Conservation (phyloP, 2,113 vertebrate genomes). For the Leucopternis melanops region DNA sequence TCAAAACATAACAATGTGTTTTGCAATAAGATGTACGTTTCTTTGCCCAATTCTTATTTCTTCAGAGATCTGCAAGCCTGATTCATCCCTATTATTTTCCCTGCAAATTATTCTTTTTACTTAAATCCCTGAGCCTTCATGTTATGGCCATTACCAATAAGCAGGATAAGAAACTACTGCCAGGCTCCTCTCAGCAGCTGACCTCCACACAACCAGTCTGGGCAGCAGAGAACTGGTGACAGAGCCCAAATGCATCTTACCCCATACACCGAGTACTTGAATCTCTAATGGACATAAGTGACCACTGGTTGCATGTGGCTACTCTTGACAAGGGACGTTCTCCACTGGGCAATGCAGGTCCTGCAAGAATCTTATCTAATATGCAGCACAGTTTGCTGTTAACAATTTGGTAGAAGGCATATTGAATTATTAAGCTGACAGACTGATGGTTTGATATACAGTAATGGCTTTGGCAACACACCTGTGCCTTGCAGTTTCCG, state of each 20-base stretch:
- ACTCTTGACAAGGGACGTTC: background rate
- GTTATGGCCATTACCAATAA: background rate
- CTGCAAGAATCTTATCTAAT: background rate
- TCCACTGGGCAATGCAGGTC: background rate
- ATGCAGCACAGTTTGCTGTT: background rate
- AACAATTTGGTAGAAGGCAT: background rate
- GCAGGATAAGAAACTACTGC: background rate
- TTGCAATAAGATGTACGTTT: background rate
- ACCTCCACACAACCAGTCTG: background rate
- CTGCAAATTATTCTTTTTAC: background rate
- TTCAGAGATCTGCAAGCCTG: background rate
- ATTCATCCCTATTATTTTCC: background rate
- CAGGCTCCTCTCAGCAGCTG: background rate
- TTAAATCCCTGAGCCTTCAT: background rate
- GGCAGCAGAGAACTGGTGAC: background rate
- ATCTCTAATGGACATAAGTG: background rate
- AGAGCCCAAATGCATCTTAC: background rate
- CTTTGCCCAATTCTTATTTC: background rate
- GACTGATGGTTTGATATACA: background rate
- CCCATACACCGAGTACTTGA: background rate
- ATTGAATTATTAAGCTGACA: background rate
- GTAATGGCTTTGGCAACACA: background rate
- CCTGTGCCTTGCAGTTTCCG: background rate
- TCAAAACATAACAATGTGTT: background rate
- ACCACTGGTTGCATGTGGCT: background rate